Evolutionary conservation across 2,888 invertebrate genomes (phyloP), one percentile per base, ranked within the genome.

Genomic region (Oscheius sp.): DNA sequence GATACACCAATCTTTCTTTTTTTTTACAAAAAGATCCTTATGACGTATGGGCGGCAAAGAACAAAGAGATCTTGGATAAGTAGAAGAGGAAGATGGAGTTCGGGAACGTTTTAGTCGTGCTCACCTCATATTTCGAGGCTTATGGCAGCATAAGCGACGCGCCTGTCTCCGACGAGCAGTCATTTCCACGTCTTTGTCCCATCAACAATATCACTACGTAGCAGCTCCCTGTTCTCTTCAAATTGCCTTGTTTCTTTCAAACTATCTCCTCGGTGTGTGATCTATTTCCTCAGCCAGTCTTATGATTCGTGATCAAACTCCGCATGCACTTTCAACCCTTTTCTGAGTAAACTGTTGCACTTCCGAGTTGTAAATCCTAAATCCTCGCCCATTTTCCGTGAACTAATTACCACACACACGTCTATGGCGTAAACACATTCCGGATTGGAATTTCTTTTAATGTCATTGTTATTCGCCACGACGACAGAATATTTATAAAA

Each of bases 161-260:
- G 59, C 59, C 59, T 59, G 59, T 59, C 59, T 41, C 33, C 50
- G 26, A 26, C 26, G 50, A 20, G 20, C 41, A 59, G 59, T 59
- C 59, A 59, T 59, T 59, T 44, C 59, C 59, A 59, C 59, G 59
- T 44, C 59, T 41, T 41, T 59, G 41, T 44, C 59, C 36, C 59
- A 59, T 59, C 59, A 59, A 59, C 59, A 59, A 59, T 59, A 59
- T 41, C 59, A 59, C 44, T 44, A 59, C 44, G 41, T 24, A 54
- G 33, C 54, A 54, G 54, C 24, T 36, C 32, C 54, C 54, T 54
- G 54, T 17, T 36, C 54, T 6, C 47, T 24, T 47, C 24, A 17
- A 47, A 22, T 24, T 47, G 14, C 20, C 41, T 20, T 41, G n/a
- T 41, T 41, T 41, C 14, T 41, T 20, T 41, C 41, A 41, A 3